Evolutionary conservation across 2,797 vertebrate species (phyloP), one percentile per base, ranked within the genome.

Genomic region (Tiaroga cobitis): DNA sequence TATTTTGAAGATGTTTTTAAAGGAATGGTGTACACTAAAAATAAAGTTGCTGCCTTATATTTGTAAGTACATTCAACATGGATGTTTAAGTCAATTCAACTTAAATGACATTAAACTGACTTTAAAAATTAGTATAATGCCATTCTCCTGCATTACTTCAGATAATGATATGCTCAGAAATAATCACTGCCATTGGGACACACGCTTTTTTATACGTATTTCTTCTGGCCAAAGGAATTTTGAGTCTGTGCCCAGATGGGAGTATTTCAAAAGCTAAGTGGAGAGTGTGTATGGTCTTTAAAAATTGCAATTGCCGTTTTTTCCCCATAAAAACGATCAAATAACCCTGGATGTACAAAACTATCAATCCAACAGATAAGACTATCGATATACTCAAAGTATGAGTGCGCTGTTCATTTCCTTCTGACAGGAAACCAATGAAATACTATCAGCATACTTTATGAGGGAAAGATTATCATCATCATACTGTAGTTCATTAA

Each of bases 181-280:
- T 72, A 72, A 72, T 13, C 13, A 72, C 9, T 72, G 39, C 37
- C 34, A 69, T 69, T 69, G 67, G 67, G 10, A 69, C 67, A 69
- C 39, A 24, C 0, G 0, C 41, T 41, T 72, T 26, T 43, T 43
- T 72, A 72, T 72, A 72, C 1, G 24, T 24, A 72, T 41, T 24
- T 41, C 21, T 70, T 15, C 68, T 39, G 18, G 11, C 24, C 24
- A 24, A 21, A 43, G 37, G 68, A n/a, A 43, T n/a, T 70, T 43
- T 72, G 5, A 72, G 13, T 7, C 11, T 70, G n/a, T 6, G 21
- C 5, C 13, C 24, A n/a, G 24, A 16, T 43, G 24, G 13, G 13
- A 46, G 39, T 24, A 72, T 43, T 43, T 72, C 6, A 26, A 24
- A 13, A 39, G 19, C 21, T 24, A 5, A 37, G 32, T 34, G 29